Base-by-base conservation (phyloP, 2,888 invertebrate species). In the Cataglyphis altisquamis region DNA sequence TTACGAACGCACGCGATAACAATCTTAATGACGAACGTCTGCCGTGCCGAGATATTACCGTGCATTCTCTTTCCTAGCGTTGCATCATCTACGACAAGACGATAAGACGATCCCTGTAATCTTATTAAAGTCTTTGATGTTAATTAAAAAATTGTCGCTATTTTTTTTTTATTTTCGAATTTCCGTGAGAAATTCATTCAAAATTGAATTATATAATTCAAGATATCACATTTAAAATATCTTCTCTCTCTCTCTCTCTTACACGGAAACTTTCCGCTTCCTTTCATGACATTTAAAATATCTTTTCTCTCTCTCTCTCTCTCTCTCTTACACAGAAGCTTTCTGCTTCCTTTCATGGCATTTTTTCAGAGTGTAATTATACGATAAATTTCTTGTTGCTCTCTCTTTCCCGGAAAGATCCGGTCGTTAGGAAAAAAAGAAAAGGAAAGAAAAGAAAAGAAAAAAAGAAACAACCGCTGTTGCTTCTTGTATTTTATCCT, bases 351-450 rank as follows among this genome's bases (percentile, higher is more conserved):
- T 67, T 25, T 29, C 9, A 9, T 9, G 36, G 18, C 15, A 52
- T 48, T 75, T 75, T 39, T 21, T 18, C 52, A 21, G n/a, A 25
- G 55, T 15, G 12, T 25, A 70, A 80, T 80, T 70, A 62, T 32
- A 25, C 60, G 36, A 80, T 80, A 80, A 80, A 80, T 80, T 80
- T 67, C 60, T 77, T n/a, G 66, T 41, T 64, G 78, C 60, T 45
- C 12, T 9, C 52, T 9, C 25, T 66, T 52, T 70, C 21, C 60
- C 21, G 18, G 18, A 36, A 36, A 48, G 62, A 80, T 60, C 45
- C 70, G 60, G 18, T 60, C 60, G 45, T 70, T 62, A 12, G 9
- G 48, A 70, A 62, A 70, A 67, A 67, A 78, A n/a, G 6, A 36
- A 36, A 6, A 6, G 6, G 41, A 29, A 41, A 67, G 67, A 67